Evolutionary conservation across 2,888 invertebrate species (phyloP).

Genomic region (Hypsopygia costalis): DNA sequence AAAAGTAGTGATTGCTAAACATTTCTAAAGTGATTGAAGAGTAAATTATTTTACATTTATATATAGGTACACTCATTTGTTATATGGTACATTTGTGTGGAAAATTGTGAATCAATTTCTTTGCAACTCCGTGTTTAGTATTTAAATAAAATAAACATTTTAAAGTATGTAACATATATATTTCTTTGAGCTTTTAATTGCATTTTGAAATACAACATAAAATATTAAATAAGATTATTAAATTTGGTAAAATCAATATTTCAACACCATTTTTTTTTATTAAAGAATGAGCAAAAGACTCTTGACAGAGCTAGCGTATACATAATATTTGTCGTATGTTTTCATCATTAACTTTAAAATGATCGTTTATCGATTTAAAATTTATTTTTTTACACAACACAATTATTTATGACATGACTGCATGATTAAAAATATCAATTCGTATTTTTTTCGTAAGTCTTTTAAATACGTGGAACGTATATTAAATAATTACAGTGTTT

Average conservation of each 20-base stretch:
- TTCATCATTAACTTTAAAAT: conserved; percentile 80
- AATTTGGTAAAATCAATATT: conserved; percentile 88
- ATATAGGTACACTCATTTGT: no score
- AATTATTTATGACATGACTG: neutral
- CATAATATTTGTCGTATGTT: conserved; percentile 84
- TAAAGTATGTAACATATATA: conserved; percentile 90
- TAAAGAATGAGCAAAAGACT: conserved; percentile 83
- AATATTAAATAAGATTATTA: conserved; percentile 90
- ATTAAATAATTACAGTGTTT: no score
- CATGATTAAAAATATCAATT: neutral
- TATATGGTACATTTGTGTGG: no score
- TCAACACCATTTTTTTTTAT: conserved; percentile 71
- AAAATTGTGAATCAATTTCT: no score
- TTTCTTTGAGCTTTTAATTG: conserved; percentile 93
- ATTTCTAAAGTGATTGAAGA: no score
- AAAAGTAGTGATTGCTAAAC: no score
- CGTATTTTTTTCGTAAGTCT: no score
- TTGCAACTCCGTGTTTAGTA: no score
- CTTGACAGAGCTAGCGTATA: conserved; percentile 87
- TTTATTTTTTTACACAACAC: conserved; percentile 7
- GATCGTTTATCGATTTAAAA: conserved; percentile 62
- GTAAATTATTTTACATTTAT: no score
- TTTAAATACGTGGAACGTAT: no score
- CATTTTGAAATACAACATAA: conserved; percentile 91
- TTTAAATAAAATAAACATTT: conserved; percentile 66